Evolutionary conservation across 2,888 invertebrate species (phyloP).

Genomic region (Helleia helle): DNA sequence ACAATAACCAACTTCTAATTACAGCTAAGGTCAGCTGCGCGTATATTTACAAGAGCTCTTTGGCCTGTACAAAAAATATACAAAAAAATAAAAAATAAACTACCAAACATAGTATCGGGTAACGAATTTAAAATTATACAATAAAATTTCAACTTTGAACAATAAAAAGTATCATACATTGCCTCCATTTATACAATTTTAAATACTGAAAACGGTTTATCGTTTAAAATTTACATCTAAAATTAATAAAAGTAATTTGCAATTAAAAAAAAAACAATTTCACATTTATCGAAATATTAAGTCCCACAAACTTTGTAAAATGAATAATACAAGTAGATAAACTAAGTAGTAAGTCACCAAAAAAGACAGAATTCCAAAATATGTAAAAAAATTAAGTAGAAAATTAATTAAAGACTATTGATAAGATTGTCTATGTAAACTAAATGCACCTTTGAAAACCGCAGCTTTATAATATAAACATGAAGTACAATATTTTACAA

Average conservation of each 20-base stretch:
- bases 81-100: conserved; percentile 50
- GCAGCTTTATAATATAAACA: conserved; percentile 18
- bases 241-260: conserved; percentile 11
- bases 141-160: conserved; percentile 55
- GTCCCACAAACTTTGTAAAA: background rate
- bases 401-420: background rate
- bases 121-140: conserved; percentile 66
- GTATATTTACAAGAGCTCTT: conserved; percentile 71
- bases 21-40: conserved; percentile 52
- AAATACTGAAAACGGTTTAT: conserved; percentile 51
- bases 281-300: background rate
- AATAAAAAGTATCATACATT: conserved; percentile 37
- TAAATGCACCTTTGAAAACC: conserved; percentile 28
- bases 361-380: background rate
- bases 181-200: conserved; percentile 24
- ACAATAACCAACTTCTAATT: conserved; percentile 64
- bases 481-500: conserved; percentile 18
- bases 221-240: conserved; percentile 39
- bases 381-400: conserved; percentile 4
- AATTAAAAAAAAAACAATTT: conserved; percentile 9
- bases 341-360: background rate
- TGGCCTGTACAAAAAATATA: conserved; percentile 66
- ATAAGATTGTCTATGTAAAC: conserved; percentile 15
- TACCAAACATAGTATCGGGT: conserved; percentile 50
- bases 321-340: too few species aligned